Percentiles rank a stretch among this genome's conserved stretches.
phyloP scores from a whole-genome alignment of 2,113 vertebrate genomes.

The Anolis carolinensis region DNA sequence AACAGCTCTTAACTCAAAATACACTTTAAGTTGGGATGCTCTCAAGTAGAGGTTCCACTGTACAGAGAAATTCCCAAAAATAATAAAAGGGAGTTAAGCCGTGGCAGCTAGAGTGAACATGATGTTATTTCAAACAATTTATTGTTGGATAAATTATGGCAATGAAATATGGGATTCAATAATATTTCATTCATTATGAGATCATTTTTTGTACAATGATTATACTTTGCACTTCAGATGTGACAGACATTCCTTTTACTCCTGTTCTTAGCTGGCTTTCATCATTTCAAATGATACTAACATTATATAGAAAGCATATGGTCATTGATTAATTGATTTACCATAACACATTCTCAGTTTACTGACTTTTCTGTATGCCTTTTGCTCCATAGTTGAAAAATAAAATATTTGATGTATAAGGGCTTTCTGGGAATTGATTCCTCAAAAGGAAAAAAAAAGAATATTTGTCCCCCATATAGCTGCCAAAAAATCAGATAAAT shows the following conservation, averaged over 20 bases:
- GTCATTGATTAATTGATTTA: not conserved
- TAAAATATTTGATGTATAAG: not conserved
- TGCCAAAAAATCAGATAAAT: not conserved
- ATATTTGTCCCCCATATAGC: not conserved
- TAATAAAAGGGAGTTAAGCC: not conserved
- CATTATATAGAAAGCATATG: not conserved
- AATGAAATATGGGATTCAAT: not conserved
- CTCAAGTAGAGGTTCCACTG: too few relatives aligned
- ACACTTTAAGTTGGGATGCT: too few relatives aligned
- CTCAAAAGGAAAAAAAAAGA: too few relatives aligned
- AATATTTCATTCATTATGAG: not conserved
- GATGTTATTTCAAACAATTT: constrained; percentile 4
- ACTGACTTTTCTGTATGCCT: not conserved
- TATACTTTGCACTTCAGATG: constrained; percentile 16
- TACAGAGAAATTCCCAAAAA: not conserved
- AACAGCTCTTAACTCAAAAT: too few relatives aligned
- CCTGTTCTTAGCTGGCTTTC: not conserved
- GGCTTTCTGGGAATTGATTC: not conserved
- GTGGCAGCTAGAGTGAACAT: not conserved
- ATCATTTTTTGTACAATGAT: constrained; percentile 8
- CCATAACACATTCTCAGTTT: not conserved
- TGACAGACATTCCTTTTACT: rapidly evolving
- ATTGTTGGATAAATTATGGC: not conserved
- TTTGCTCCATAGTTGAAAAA: not conserved
- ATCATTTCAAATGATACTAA: constrained; percentile 25